A percentile compares a stretch with the other conserved stretches of the same genome.
Evolutionary conservation across 2,888 invertebrate genomes (phyloP).

Genomic region (Acleris literana): DNA sequence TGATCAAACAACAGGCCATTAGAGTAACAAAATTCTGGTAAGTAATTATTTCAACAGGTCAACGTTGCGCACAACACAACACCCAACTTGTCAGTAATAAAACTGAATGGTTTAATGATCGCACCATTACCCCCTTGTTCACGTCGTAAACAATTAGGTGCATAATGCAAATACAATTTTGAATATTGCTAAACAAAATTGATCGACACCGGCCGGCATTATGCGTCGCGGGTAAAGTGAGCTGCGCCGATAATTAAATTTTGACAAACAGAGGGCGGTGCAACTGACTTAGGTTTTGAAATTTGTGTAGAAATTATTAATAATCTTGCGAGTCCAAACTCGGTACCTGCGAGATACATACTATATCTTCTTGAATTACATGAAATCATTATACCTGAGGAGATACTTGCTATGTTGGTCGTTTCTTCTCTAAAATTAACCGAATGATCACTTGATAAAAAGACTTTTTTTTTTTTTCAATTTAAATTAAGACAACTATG

Average conservation of each 20-base stretch:
- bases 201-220: slow-evolving; percentile 53
- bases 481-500: too few species aligned
- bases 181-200: slow-evolving; percentile 68
- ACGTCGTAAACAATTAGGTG: slow-evolving; percentile 60
- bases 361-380: too few species aligned
- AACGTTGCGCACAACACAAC: slow-evolving; percentile 39
- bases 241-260: background rate
- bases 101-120: slow-evolving; percentile 52
- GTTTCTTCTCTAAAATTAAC: too few species aligned
- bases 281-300: too few species aligned
- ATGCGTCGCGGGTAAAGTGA: background rate
- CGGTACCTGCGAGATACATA: too few species aligned
- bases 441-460: too few species aligned
- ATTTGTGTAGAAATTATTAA: too few species aligned
- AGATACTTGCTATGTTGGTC: too few species aligned
- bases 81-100: slow-evolving; percentile 44
- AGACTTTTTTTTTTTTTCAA: too few species aligned
- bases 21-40: background rate
- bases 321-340: too few species aligned
- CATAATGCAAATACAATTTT: slow-evolving; percentile 70
- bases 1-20: too few species aligned
- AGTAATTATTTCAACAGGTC: slow-evolving; percentile 5
- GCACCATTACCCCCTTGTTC: slow-evolving; percentile 63
- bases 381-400: too few species aligned
- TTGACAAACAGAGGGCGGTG: background rate